Conservation (phyloP, 2,888 invertebrate species). For the Lasioglossum leucozonium region DNA sequence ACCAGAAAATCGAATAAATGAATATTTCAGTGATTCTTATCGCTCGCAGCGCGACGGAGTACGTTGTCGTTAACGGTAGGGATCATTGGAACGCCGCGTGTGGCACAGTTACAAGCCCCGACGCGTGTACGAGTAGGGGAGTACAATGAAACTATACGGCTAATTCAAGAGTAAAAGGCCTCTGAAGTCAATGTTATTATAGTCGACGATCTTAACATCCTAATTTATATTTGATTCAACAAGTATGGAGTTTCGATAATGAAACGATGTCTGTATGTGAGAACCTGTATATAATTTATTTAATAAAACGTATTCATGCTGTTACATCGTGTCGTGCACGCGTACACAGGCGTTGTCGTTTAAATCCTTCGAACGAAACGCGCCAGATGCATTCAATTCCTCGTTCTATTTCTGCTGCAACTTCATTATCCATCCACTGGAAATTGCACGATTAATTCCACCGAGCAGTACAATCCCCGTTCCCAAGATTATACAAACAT, state of each 20-base stretch:
- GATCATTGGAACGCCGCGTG: not conserved
- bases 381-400: not conserved
- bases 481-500: not conserved
- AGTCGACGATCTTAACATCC: slow-evolving; percentile 74
- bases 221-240: slow-evolving; percentile 69
- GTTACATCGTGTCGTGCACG: slow-evolving; percentile 12
- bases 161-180: slow-evolving; percentile 72
- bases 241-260: slow-evolving; percentile 45
- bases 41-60: not conserved
- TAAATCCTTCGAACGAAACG: not conserved
- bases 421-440: not conserved
- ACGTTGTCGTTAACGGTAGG: not conserved
- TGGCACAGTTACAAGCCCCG: slow-evolving; percentile 1
- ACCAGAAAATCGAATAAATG: not conserved
- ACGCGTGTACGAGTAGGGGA: slow-evolving; percentile 20
- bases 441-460: not conserved
- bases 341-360: not conserved
- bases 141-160: slow-evolving; percentile 31
- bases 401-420: not conserved
- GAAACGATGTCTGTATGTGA: slow-evolving; percentile 72
- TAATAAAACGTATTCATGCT: slow-evolving; percentile 79
- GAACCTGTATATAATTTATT: slow-evolving; percentile 83
- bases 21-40: not conserved
- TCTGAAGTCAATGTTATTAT: slow-evolving; percentile 82
- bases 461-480: not conserved